phyloP scores from a whole-genome alignment of 92 coral and sea anemone genomes.

The Epizoanthus illoricatus region DNA sequence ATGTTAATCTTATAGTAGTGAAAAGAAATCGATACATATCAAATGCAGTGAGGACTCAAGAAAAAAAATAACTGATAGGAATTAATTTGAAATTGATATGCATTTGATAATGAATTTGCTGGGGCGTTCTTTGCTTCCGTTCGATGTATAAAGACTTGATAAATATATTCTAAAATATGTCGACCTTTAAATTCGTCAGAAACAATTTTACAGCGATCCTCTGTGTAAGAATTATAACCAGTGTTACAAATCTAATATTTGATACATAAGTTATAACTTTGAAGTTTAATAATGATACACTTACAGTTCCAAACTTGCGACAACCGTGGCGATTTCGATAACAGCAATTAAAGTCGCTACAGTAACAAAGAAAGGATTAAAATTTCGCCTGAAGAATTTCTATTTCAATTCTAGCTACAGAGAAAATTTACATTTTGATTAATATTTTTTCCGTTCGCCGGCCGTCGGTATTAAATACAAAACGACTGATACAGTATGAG shows the following conservation, averaged over 20 bases:
- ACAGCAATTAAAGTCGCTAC: not conserved
- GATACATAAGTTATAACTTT: not conserved
- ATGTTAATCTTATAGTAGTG: not conserved
- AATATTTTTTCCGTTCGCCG: constrained; percentile 23
- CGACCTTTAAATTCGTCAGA: not conserved
- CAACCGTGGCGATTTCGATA: not conserved
- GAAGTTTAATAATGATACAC: not conserved
- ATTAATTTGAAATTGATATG: constrained; percentile 18
- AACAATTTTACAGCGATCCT: not conserved
- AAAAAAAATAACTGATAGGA: not conserved
- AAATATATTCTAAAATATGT: not conserved
- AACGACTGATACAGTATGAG: constrained; percentile 13
- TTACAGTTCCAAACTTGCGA: not conserved
- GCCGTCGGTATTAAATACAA: constrained; percentile 13
- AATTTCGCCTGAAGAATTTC: constrained; percentile 27
- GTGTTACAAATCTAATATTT: not conserved
- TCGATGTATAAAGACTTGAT: not conserved
- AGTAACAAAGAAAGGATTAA: constrained; percentile 1
- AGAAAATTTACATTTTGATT: constrained; percentile 33
- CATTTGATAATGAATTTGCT: constrained; percentile 1
- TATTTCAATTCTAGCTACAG: constrained; percentile 7
- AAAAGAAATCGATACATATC: not conserved
- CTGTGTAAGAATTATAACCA: not conserved
- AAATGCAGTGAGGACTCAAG: not conserved
- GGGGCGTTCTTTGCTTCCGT: constrained; percentile 14